Evolutionary conservation across 1,140 invertebrate species (phyloP).

Genomic region (Popillia japonica): DNA sequence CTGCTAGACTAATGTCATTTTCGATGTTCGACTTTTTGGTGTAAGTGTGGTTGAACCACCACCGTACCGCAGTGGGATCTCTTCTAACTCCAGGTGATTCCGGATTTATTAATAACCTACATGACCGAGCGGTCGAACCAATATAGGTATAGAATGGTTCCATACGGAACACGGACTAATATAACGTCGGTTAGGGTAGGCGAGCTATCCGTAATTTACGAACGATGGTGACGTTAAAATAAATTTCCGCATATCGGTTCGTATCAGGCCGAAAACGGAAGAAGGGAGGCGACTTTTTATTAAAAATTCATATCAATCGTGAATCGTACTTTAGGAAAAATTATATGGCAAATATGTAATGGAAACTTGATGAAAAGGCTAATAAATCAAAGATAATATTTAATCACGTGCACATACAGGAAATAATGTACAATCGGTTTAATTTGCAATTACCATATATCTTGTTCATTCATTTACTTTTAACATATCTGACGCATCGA

Average conservation of each 20-base stretch:
- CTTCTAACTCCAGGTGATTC: conserved; percentile 2
- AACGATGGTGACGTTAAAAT: conserved; percentile 13
- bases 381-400: conserved; percentile 25
- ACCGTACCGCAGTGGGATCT: background rate
- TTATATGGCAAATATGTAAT: conserved; percentile 25
- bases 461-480: background rate
- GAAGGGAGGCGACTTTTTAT: conserved; percentile 18
- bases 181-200: conserved; percentile 18
- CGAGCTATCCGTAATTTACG: conserved; percentile 19
- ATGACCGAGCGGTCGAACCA: conserved; percentile 6
- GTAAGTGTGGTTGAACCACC: background rate
- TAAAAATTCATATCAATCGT: conserved; percentile 31
- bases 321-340: conserved; percentile 16
- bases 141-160: conserved; percentile 25
- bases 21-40: conserved; percentile 19
- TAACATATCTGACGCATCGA: background rate
- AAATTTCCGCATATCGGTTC: conserved; percentile 23
- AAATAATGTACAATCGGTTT: background rate
- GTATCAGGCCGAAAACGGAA: background rate
- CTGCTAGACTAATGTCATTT: conserved; percentile 2
- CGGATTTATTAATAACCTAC: conserved; percentile 26
- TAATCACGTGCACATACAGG: background rate
- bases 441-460: background rate
- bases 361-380: conserved; percentile 14
- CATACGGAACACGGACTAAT: conserved; percentile 12